These are phyloP conservation scores for Nymphalis c-album DNA, from an alignment of 2,888 invertebrate species.

Conservation along the genomic window DNA sequence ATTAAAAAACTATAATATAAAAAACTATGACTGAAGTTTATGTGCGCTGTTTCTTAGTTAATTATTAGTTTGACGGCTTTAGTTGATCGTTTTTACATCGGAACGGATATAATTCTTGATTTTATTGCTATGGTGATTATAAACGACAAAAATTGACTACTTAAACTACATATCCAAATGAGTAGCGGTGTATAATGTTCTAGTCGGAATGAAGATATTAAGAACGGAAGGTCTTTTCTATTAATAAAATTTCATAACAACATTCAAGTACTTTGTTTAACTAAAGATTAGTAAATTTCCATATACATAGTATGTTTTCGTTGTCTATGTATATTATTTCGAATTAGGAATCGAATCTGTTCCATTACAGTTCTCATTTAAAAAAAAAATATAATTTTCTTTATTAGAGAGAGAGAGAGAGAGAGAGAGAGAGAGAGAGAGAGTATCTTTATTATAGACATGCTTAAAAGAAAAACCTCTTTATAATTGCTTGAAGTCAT, in stretches of 20 bases:
- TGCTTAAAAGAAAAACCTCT: too few relatives aligned
- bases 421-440: too few relatives aligned
- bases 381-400: too few relatives aligned
- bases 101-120: conserved; percentile 24
- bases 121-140: conserved; percentile 20
- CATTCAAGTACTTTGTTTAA: too few relatives aligned
- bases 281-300: too few relatives aligned
- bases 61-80: conserved; percentile 19
- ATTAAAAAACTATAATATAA: conserved; percentile 2
- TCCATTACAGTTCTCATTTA: too few relatives aligned
- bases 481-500: too few relatives aligned
- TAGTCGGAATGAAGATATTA: background rate
- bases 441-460: too few relatives aligned
- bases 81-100: conserved; percentile 10
- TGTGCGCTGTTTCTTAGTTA: conserved; percentile 6
- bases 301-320: too few relatives aligned
- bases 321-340: too few relatives aligned
- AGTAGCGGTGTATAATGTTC: conserved; percentile 9
- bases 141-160: conserved; percentile 21
- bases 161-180: conserved; percentile 8
- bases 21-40: background rate
- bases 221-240: background rate
- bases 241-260: background rate
- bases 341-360: too few relatives aligned
- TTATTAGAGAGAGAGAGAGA: too few relatives aligned